Percentiles rank a stretch among this genome's conserved stretches.
Conservation (phyloP, 2,113 vertebrate genomes). For the Macheiramphus alcinus region DNA sequence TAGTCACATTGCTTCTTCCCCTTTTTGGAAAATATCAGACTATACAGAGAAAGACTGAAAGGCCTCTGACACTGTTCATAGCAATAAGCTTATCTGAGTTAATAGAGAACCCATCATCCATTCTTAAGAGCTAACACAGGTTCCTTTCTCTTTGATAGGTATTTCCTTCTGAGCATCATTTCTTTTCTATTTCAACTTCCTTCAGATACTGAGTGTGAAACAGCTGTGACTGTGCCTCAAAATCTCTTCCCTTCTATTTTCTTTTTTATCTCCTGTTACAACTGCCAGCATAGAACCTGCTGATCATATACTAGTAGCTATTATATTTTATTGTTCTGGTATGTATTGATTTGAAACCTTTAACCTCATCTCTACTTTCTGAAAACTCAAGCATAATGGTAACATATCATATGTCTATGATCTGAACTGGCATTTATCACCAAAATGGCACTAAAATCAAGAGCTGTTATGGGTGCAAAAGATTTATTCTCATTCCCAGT, state of each 20-base stretch:
- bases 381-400: background rate
- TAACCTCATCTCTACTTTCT: background rate
- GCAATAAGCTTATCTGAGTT: background rate
- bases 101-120: background rate
- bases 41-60: background rate
- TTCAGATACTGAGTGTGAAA: background rate
- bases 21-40: background rate
- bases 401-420: background rate
- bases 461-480: background rate
- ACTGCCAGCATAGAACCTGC: background rate
- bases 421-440: background rate
- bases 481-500: background rate
- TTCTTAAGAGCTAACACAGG: background rate
- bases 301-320: background rate
- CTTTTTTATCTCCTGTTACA: background rate
- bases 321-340: background rate
- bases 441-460: background rate
- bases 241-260: background rate
- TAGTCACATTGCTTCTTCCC: background rate
- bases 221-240: background rate
- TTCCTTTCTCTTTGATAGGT: background rate
- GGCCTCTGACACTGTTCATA: background rate
- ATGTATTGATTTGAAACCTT: background rate
- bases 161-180: background rate
- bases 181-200: background rate